Evolutionary conservation across 2,888 invertebrate genomes (phyloP).

Genomic region (Microplitis manilae): DNA sequence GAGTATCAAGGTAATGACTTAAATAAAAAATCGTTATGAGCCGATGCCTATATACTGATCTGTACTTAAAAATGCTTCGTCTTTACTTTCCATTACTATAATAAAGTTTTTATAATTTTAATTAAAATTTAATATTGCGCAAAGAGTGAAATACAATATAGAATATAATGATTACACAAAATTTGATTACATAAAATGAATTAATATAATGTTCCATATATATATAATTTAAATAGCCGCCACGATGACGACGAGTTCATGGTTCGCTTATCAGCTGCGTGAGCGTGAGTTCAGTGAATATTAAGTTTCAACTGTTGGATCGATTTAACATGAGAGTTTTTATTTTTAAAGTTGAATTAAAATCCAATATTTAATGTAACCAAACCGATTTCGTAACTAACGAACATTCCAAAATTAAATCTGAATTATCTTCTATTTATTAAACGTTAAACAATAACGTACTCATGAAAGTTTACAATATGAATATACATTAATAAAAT

Average conservation of each 20-base stretch:
- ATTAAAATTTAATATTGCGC: neutral
- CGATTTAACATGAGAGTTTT: neutral
- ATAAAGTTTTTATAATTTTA: neutral
- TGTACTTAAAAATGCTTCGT: neutral
- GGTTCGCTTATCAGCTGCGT: neutral
- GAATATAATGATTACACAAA: neutral
- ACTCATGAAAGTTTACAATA: neutral
- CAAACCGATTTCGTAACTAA: neutral
- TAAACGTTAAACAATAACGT: neutral
- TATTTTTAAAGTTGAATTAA: neutral
- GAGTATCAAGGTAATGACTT: constrained; percentile 68
- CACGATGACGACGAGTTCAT: constrained; percentile 9
- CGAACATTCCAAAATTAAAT: neutral
- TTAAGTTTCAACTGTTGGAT: constrained; percentile 3
- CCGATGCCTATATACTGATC: too few species aligned
- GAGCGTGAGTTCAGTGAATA: constrained; percentile 25
- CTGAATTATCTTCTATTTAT: neutral
- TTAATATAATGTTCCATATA: neutral
- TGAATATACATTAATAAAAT: neutral
- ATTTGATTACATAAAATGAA: neutral
- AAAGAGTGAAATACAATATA: neutral
- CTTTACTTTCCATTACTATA: neutral
- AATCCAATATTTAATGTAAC: constrained; percentile 9
- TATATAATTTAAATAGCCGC: neutral
- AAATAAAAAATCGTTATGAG: neutral